Evolutionary conservation across 2,113 vertebrate genomes (phyloP), one percentile per base, ranked within the genome.

Genomic region (Eptatretus burgeri): DNA sequence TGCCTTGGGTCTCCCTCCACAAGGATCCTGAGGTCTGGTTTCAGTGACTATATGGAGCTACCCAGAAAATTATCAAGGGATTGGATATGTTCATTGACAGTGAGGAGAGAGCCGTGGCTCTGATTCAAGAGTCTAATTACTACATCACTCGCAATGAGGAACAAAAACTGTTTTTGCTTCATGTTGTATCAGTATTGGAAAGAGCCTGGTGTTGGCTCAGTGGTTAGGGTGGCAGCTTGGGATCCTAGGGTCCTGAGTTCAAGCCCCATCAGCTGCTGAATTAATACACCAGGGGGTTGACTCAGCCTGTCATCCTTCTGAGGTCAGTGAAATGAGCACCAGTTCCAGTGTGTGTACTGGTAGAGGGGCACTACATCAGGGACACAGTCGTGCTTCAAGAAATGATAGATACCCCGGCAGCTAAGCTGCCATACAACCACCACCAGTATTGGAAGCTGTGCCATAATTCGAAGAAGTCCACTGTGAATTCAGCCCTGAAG

Each of bases 91-190:
- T 51, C 49, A 51, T 17, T 64, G 64, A 49, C 50, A 51, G 14
- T 62, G 9, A 13, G 64, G 64, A 64, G 20, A 64, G 52, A 56
- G 52, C 5, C 49, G 10, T 2, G 13, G 49, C 64, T 50, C 64
- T 51, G 50, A 51, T 60, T 64, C 50, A 64, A 64, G 64, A 64
- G 64, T 64, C 51, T 64, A 51, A 51, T 64, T 27, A 64, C 64
- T 50, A 64, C 27, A 10, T 52, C 13, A 64, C 64, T 51, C 50
- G 49, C 49, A 64, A 64, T 12, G 49, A 64, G 64, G 50, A 64
- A 64, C 13, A 13, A 64, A 64, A 5, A 14, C 64, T 50, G 27
- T 14, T 50, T 18, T 64, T 51, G 64, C 64, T 51, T 50, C 64
- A 10, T 41, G 10, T 64, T 50, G 19, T 51, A 27, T 64, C 64